Conservation (phyloP, 2,888 invertebrate genomes). For the Brachypterus glaber region DNA sequence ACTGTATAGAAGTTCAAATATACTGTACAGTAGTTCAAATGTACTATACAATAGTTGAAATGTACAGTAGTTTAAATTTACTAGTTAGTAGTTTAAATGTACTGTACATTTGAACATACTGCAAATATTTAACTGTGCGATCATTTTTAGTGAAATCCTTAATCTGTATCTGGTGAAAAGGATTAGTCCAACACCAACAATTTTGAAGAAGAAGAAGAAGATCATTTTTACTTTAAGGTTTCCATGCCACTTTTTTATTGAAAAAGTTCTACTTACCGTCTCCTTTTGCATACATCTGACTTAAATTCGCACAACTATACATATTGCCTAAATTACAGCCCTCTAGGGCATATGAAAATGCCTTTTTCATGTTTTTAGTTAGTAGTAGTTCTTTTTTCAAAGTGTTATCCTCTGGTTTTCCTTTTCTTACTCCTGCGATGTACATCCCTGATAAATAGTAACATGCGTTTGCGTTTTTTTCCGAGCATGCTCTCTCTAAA, state of each 20-base stretch:
- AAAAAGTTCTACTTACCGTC: slow-evolving; percentile 49
- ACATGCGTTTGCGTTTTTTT: slow-evolving; percentile 47
- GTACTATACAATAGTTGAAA: no score
- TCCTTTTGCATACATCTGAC: slow-evolving; percentile 76
- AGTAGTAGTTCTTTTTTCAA: slow-evolving; percentile 33
- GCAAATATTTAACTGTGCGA: no score
- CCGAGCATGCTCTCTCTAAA: slow-evolving; percentile 45
- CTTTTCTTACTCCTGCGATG: slow-evolving; percentile 58
- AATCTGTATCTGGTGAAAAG: neutral
- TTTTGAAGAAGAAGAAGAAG: neutral
- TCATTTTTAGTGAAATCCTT: no score
- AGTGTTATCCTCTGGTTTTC: neutral
- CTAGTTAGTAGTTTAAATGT: no score
- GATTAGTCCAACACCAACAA: neutral
- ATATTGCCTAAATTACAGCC: slow-evolving; percentile 80
- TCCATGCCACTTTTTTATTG: slow-evolving; percentile 3
- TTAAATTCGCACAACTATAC: slow-evolving; percentile 82
- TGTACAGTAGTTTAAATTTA: no score
- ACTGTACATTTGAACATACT: no score
- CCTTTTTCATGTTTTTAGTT: slow-evolving; percentile 62
- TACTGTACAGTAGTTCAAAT: no score
- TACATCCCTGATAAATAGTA: slow-evolving; percentile 74
- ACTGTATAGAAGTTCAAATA: no score
- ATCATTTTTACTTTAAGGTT: slow-evolving; percentile 3
- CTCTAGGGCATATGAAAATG: slow-evolving; percentile 65